Evolutionary conservation across 2,888 invertebrate species (phyloP), one percentile per base, ranked within the genome.

Genomic region (Meiosimyza platycephala): DNA sequence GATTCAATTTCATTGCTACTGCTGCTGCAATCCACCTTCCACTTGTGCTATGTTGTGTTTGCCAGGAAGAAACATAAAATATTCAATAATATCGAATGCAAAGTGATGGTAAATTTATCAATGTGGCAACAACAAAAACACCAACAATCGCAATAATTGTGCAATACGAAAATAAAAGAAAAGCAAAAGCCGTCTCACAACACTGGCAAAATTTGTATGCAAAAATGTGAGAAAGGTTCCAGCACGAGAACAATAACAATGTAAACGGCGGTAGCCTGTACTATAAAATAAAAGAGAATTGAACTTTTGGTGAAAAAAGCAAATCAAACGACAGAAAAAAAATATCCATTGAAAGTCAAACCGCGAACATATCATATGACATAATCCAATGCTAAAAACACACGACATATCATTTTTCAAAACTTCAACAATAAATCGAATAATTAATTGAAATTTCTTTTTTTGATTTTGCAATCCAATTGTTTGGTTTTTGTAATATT

Each of bases 51-150:
- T n/a, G 16, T 65, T 52, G 52, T 9, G 52, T 52, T 9, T 51
- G 51, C 33, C 48, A 57, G 13, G 48, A 7, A 68, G 48, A 6
- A 18, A 52, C 22, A 62, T 69, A 51, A 69, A 69, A 70, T 70
- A 70, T 70, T 70, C 54, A 70, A 63, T 63, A 50, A 51, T 11
- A 70, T 54, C 63, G 63, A 70, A 70, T 63, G 48, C 47, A 70
- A 70, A 62, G 54, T 70, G 70, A 62, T 51, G 62, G 12, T 18
- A 11, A 40, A 40, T 40, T 28, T 28, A 9, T 18, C 66, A 60
- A 18, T 62, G 60, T 50, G 40, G 40, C 69, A 68, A 52, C 50
- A 18, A 13, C 22, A 54, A 15, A 40, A 52, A 28, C n/a, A 55
- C 18, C n/a, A 33, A 22, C 54, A 48, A 6, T 64, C 48, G 11